Conservation (phyloP, 2,888 invertebrate genomes). For the Smittia aterrima region DNA sequence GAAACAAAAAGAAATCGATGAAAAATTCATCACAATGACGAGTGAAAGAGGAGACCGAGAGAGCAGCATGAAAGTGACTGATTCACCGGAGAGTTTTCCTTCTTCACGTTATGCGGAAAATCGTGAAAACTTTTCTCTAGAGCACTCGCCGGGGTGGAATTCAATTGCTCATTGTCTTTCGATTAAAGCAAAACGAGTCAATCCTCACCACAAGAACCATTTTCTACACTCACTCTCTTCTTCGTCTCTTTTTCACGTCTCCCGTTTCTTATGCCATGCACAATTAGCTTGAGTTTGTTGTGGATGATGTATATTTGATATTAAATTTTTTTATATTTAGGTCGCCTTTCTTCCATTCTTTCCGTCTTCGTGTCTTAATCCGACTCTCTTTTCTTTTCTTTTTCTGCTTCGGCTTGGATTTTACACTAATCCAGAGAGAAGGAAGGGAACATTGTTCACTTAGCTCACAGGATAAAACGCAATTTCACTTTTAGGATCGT, state of each 20-base stretch:
- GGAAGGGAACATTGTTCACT: too few species aligned
- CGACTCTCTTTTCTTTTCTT: not conserved
- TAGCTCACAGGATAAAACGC: not conserved
- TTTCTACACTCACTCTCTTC: not conserved
- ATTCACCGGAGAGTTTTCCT: not conserved
- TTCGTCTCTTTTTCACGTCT: not conserved
- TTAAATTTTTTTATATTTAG: constrained; percentile 26
- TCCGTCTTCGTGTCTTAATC: not conserved
- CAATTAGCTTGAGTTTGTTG: constrained; percentile 11
- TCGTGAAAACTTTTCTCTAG: not conserved
- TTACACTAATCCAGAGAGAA: not conserved
- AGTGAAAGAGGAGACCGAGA: not conserved
- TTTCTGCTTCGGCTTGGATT: not conserved
- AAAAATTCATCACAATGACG: constrained; percentile 15
- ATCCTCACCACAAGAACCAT: not conserved
- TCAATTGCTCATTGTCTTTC: not conserved
- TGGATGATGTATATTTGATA: constrained; percentile 25
- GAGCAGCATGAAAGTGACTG: not conserved
- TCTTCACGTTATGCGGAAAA: not conserved
- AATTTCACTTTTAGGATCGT: too few species aligned
- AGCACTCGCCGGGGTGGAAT: not conserved
- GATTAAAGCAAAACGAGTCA: not conserved
- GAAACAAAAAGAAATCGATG: constrained; percentile 6
- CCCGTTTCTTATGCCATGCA: constrained; percentile 1
- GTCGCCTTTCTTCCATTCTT: constrained; percentile 3